phyloP scores from a whole-genome alignment of 2,113 vertebrate genomes.

The Camelus dromedarius region DNA sequence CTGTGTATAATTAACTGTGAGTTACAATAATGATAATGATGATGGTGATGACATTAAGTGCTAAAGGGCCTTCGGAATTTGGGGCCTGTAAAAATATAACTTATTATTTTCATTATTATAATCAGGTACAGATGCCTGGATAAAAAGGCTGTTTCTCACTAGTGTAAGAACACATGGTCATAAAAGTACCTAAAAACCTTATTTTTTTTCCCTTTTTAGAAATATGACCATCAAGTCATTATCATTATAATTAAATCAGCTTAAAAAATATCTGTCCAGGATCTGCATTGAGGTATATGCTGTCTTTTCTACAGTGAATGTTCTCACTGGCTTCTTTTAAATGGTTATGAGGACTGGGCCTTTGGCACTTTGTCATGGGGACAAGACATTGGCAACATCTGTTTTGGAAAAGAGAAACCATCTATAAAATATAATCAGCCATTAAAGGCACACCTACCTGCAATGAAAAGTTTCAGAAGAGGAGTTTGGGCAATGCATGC shows the following conservation, averaged over 20 bases:
- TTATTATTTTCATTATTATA: slow-evolving; percentile 73
- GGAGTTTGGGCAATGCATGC: not conserved
- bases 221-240: slow-evolving; percentile 5
- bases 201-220: slow-evolving; percentile 53
- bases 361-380: slow-evolving; percentile 61
- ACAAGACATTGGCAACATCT: slow-evolving; percentile 64
- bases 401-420: slow-evolving; percentile 70
- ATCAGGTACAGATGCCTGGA: slow-evolving; percentile 67
- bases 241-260: slow-evolving; percentile 55
- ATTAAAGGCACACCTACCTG: slow-evolving; percentile 20
- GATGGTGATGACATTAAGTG: slow-evolving; percentile 63
- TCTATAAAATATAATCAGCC: slow-evolving; percentile 72
- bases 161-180: slow-evolving; percentile 46
- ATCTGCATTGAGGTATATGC: not conserved
- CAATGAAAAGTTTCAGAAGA: slow-evolving; percentile 31
- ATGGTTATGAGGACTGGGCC: not conserved
- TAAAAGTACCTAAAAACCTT: slow-evolving; percentile 68
- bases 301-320: not conserved
- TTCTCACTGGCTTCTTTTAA: slow-evolving; percentile 52
- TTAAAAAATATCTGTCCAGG: slow-evolving; percentile 28
- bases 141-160: slow-evolving; percentile 66
- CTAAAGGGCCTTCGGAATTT: slow-evolving; percentile 75
- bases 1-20: slow-evolving; percentile 73
- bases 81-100: slow-evolving; percentile 73
- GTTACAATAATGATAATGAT: slow-evolving; percentile 71